Evolutionary conservation across 2,888 invertebrate genomes (phyloP).

Genomic region (Hirtodrosophila cameraria): DNA sequence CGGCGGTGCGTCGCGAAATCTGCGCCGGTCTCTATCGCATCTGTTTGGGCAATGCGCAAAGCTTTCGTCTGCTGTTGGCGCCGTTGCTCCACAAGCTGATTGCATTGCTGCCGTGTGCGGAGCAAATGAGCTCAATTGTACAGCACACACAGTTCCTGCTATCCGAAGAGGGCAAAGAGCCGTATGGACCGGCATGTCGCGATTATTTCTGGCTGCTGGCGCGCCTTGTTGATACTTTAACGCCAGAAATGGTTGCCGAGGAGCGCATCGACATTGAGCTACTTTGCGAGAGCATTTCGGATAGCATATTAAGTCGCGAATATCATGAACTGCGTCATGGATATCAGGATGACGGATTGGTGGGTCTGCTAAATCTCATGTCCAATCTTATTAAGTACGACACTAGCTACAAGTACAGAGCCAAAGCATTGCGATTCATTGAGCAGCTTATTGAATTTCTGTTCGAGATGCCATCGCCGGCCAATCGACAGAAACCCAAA

Average conservation of each 20-base stretch:
- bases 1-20: conserved; percentile 94
- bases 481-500: conserved; percentile 93
- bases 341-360: conserved; percentile 95
- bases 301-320: conserved; percentile 90
- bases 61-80: conserved; percentile 88
- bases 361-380: conserved; percentile 93
- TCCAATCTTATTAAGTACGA: conserved; percentile 95
- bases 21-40: conserved; percentile 96
- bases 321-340: conserved; percentile 92
- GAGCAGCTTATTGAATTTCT: conserved; percentile 92
- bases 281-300: conserved; percentile 89
- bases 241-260: conserved; percentile 88
- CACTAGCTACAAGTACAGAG: conserved; percentile 92
- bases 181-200: conserved; percentile 96
- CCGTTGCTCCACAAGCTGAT: conserved; percentile 93
- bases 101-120: conserved; percentile 92
- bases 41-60: conserved; percentile 88
- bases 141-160: conserved; percentile 82
- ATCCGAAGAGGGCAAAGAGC: conserved; percentile 90
- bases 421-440: conserved; percentile 87
- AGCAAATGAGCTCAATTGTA: conserved; percentile 88
- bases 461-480: conserved; percentile 95
- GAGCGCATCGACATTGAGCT: conserved; percentile 89
- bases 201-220: conserved; percentile 98
- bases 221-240: conserved; percentile 93